Evolutionary conservation across 2,113 vertebrate species (phyloP).

Genomic region (Athene noctua): DNA sequence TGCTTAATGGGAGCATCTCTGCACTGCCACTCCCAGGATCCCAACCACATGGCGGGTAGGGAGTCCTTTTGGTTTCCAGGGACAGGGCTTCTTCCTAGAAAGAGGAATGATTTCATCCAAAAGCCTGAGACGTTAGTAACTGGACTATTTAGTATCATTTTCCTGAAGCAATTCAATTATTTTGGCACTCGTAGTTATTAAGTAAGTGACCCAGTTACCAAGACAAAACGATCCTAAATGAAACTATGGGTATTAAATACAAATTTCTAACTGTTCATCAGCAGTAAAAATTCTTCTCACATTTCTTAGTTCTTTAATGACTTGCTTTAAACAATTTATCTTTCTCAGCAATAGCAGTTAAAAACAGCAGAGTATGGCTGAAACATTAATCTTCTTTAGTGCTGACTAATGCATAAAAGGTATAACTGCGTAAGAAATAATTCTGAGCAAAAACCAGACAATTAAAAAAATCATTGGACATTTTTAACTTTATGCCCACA

Average conservation of each 20-base stretch:
- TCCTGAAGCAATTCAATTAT: not conserved
- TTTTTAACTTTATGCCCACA: not conserved
- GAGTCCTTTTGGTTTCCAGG: not conserved
- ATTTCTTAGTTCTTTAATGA: not conserved
- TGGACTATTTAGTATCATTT: not conserved
- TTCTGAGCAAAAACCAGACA: not conserved
- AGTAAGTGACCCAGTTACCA: slow-evolving; percentile 15
- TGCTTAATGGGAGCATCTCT: not conserved
- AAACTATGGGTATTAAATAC: not conserved
- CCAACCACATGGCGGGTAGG: not conserved
- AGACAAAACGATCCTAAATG: not conserved
- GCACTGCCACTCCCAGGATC: not conserved
- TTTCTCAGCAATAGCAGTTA: not conserved
- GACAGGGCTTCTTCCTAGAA: not conserved
- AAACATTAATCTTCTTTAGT: slow-evolving; percentile 23
- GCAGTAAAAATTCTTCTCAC: not conserved
- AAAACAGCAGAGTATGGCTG: not conserved
- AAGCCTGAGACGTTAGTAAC: not conserved
- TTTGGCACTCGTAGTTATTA: not conserved
- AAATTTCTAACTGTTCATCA: not conserved
- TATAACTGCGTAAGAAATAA: not conserved
- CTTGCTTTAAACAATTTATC: not conserved
- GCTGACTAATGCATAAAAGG: slow-evolving; percentile 6
- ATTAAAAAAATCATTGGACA: not conserved
- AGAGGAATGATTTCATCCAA: not conserved